A percentile compares a stretch with the other conserved stretches of the same genome.
These are phyloP conservation scores for Drosophila lini DNA, from an alignment of 1,140 invertebrate species.

Conservation along the genomic window DNA sequence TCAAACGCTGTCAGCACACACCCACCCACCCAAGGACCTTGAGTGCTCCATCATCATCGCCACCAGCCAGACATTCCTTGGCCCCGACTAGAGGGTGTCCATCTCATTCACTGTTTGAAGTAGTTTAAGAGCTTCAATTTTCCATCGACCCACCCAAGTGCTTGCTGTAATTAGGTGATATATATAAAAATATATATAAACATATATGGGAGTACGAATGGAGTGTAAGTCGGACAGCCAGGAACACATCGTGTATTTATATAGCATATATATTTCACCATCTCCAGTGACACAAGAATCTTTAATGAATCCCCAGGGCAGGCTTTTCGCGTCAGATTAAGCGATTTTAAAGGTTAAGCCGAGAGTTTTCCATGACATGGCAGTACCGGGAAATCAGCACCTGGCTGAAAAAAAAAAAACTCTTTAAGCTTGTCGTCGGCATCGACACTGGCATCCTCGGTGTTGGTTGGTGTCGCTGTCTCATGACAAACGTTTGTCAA, in stretches of 20 bases:
- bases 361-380: slow-evolving; percentile 37
- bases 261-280: neutral
- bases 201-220: neutral
- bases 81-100: slow-evolving; percentile 24
- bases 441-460: slow-evolving; percentile 12
- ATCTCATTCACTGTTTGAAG: slow-evolving; percentile 35
- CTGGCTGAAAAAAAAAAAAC: neutral
- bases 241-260: too few relatives aligned
- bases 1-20: slow-evolving; percentile 39
- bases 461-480: slow-evolving; percentile 19
- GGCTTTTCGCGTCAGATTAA: slow-evolving; percentile 41
- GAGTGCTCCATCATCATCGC: slow-evolving; percentile 25
- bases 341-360: slow-evolving; percentile 31
- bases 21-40: neutral
- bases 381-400: slow-evolving; percentile 44
- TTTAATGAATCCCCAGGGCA: slow-evolving; percentile 25
- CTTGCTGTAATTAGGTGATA: slow-evolving; percentile 47
- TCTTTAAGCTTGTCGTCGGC: slow-evolving; percentile 44
- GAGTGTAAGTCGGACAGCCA: neutral
- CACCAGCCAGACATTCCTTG: neutral
- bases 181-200: slow-evolving; percentile 6
- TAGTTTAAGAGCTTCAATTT: slow-evolving; percentile 55
- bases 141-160: slow-evolving; percentile 14
- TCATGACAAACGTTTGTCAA: slow-evolving; percentile 66
- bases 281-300: slow-evolving; percentile 12